Conservation (phyloP, 2,797 vertebrate species). For the Crenuchus spilurus region DNA sequence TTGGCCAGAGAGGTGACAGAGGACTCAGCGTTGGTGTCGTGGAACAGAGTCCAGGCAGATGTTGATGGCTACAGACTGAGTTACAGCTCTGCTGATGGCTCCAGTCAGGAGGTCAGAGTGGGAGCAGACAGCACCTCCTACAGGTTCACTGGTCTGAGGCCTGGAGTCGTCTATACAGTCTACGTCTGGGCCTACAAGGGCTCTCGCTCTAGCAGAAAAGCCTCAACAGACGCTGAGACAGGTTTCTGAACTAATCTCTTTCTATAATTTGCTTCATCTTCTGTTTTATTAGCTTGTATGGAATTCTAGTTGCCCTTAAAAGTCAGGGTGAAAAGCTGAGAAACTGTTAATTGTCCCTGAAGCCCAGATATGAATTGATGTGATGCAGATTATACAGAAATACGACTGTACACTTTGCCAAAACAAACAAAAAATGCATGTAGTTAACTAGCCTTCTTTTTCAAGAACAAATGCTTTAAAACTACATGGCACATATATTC, state of each 20-base stretch:
- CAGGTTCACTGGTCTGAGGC: slow-evolving; percentile 73
- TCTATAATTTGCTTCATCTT: too few species aligned
- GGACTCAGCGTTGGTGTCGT: slow-evolving; percentile 74
- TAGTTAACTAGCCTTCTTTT: too few species aligned
- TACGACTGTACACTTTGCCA: too few species aligned
- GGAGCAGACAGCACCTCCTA: slow-evolving; percentile 68
- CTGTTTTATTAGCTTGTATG: too few species aligned
- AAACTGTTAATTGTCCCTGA: too few species aligned
- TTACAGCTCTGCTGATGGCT: slow-evolving; percentile 73
- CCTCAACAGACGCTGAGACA: slow-evolving; percentile 74
- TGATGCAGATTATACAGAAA: too few species aligned
- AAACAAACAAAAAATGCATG: too few species aligned
- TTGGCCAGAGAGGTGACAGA: slow-evolving; percentile 73
- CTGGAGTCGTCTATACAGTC: slow-evolving; percentile 75
- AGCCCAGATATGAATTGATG: too few species aligned
- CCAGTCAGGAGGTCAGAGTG: slow-evolving; percentile 69
- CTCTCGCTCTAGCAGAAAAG: slow-evolving; percentile 74
- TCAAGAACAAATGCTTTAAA: too few species aligned
- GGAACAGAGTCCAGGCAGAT: slow-evolving; percentile 74
- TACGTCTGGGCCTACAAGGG: slow-evolving; percentile 81
- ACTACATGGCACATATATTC: too few species aligned
- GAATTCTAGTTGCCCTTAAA: too few species aligned
- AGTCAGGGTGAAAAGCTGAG: too few species aligned
- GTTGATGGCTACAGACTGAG: slow-evolving; percentile 79
- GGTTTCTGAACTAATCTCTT: slow-evolving; percentile 74